These are phyloP conservation scores for Callinectes sapidus DNA, from an alignment of 2,888 invertebrate genomes.

Conservation along the genomic window DNA sequence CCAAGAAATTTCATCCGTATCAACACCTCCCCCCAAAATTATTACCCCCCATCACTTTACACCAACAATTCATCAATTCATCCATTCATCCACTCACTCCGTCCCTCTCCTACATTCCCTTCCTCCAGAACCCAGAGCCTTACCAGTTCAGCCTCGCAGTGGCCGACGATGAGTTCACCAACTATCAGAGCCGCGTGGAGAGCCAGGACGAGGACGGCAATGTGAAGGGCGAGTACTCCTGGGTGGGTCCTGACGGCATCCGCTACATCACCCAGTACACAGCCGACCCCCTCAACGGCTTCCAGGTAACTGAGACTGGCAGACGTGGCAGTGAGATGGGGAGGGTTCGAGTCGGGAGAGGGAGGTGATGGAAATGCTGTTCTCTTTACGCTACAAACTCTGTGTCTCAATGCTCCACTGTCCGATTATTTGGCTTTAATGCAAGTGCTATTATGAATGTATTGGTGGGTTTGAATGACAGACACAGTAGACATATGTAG, in stretches of 20 bases:
- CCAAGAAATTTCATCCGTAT: background rate
- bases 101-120: background rate
- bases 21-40: background rate
- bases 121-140: conserved; percentile 62
- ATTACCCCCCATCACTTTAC: background rate
- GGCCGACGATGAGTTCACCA: conserved; percentile 69
- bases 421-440: no score
- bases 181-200: conserved; percentile 69
- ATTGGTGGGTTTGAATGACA: background rate
- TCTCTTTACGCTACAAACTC: no score
- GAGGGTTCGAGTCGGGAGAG: no score
- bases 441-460: no score
- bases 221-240: conserved; percentile 67
- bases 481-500: background rate
- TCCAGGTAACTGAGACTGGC: conserved; percentile 57
- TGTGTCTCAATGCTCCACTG: no score
- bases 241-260: conserved; percentile 69
- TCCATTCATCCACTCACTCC: background rate
- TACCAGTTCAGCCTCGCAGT: conserved; percentile 69
- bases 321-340: no score
- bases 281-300: conserved; percentile 68
- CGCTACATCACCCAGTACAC: conserved; percentile 67
- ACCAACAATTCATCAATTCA: background rate
- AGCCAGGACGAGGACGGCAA: conserved; percentile 70
- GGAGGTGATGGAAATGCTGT: no score